phyloP scores from a whole-genome alignment of 2,888 invertebrate genomes.

The Lymantria monacha region DNA sequence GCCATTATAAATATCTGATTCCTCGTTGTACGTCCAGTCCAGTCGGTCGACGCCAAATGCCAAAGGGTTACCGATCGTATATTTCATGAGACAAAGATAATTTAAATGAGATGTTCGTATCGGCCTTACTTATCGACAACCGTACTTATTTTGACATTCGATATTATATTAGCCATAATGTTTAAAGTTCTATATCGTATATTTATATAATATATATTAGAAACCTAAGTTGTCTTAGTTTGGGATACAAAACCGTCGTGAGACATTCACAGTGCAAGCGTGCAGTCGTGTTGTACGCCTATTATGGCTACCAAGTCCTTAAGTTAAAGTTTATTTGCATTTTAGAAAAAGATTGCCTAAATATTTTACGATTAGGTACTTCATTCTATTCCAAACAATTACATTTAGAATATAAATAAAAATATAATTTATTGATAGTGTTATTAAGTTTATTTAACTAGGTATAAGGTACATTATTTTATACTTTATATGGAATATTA shows the following conservation, averaged over 20 bases:
- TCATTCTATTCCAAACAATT: slow-evolving; percentile 21
- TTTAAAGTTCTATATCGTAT: neutral
- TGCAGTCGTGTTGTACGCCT: slow-evolving; percentile 36
- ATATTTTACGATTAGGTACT: slow-evolving; percentile 17
- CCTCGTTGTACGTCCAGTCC: slow-evolving; percentile 60
- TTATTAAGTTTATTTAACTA: no score
- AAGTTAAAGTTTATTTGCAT: slow-evolving; percentile 31
- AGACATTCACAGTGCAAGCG: slow-evolving; percentile 30
- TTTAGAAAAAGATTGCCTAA: slow-evolving; percentile 23
- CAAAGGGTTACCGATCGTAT: slow-evolving; percentile 62
- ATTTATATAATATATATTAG: slow-evolving; percentile 10
- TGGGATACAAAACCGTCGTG: slow-evolving; percentile 27
- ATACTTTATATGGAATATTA: no score
- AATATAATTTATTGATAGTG: no score
- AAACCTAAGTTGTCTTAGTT: slow-evolving; percentile 21
- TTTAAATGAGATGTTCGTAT: slow-evolving; percentile 44
- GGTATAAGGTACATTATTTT: no score
- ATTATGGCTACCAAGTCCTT: slow-evolving; percentile 28
- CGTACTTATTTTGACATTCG: slow-evolving; percentile 34
- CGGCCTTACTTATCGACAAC: slow-evolving; percentile 36
- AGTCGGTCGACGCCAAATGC: slow-evolving; percentile 60
- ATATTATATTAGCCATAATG: slow-evolving; percentile 22
- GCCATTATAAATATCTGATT: slow-evolving; percentile 80
- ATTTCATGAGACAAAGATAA: slow-evolving; percentile 51
- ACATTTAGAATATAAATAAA: slow-evolving; percentile 2